Conservation (phyloP, 2,888 invertebrate species). For the Platycheirus rosarum region DNA sequence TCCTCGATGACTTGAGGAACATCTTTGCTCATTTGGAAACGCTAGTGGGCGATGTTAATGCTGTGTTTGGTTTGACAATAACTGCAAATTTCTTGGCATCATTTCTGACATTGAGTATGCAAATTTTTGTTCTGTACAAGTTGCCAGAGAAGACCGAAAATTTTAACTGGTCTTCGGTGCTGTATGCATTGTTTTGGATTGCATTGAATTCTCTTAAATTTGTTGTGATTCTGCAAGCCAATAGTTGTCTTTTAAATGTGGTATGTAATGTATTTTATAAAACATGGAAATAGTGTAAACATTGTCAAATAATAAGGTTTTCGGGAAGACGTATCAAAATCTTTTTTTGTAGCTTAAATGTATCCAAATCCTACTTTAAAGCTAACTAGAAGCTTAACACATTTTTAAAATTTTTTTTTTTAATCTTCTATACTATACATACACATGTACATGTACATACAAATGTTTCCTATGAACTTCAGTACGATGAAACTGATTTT, state of each 20-base stretch:
- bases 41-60: conserved; percentile 35
- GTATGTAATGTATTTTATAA: no score
- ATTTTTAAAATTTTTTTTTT: no score
- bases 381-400: no score
- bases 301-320: not conserved
- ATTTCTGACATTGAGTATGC: conserved; percentile 26
- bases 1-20: conserved; percentile 34
- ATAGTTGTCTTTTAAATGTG: conserved; percentile 40
- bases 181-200: conserved; percentile 28
- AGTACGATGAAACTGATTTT: no score
- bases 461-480: no score
- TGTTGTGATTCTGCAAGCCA: conserved; percentile 32
- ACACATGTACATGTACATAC: no score
- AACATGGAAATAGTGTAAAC: no score
- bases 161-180: not conserved
- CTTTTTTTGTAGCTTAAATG: no score
- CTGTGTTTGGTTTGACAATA: conserved; percentile 51
- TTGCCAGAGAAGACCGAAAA: conserved; percentile 3
- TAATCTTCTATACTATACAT: no score
- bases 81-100: conserved; percentile 43
- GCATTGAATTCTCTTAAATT: conserved; percentile 24
- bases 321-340: no score
- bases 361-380: no score
- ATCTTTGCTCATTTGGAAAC: conserved; percentile 33
- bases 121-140: conserved; percentile 41